These are phyloP conservation scores for Plebejus anna DNA, from an alignment of 2,888 invertebrate genomes.

Conservation along the genomic window DNA sequence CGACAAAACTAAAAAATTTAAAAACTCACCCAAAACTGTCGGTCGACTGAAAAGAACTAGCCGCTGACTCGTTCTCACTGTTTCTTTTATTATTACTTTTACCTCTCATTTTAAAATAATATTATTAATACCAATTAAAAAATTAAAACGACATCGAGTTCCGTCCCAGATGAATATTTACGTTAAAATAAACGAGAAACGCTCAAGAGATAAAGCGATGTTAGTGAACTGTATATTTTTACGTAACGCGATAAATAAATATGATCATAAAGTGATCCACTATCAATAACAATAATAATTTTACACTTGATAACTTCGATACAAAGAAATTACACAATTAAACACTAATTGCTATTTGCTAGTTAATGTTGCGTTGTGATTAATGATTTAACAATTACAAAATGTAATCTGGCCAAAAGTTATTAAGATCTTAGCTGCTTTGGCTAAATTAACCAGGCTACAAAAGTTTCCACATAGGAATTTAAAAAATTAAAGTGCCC, in stretches of 20 bases:
- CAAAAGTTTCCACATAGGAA: background rate
- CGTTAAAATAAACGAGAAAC: slow-evolving; percentile 26
- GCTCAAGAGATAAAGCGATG: slow-evolving; percentile 31
- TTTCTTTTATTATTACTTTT: slow-evolving; percentile 39
- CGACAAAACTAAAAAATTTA: background rate
- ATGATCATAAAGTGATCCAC: slow-evolving; percentile 18
- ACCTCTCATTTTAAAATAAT: slow-evolving; percentile 46
- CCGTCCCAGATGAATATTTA: slow-evolving; percentile 30
- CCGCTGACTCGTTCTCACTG: slow-evolving; percentile 50
- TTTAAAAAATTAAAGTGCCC: background rate
- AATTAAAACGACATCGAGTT: slow-evolving; percentile 27
- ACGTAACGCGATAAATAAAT: slow-evolving; percentile 31
- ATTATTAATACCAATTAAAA: slow-evolving; percentile 21
- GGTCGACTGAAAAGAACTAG: slow-evolving; percentile 56
- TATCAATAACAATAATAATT: slow-evolving; percentile 28
- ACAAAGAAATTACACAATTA: background rate
- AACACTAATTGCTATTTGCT: background rate
- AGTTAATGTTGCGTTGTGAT: background rate
- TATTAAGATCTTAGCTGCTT: no score
- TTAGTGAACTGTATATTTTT: slow-evolving; percentile 36
- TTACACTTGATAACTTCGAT: slow-evolving; percentile 4
- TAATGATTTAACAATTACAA: background rate
- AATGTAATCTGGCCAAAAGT: no score
- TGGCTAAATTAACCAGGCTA: background rate
- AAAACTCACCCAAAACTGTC: slow-evolving; percentile 60